These are phyloP conservation scores for Cebus imitator DNA, from an alignment of 2,113 vertebrate genomes.

Conservation along the genomic window DNA sequence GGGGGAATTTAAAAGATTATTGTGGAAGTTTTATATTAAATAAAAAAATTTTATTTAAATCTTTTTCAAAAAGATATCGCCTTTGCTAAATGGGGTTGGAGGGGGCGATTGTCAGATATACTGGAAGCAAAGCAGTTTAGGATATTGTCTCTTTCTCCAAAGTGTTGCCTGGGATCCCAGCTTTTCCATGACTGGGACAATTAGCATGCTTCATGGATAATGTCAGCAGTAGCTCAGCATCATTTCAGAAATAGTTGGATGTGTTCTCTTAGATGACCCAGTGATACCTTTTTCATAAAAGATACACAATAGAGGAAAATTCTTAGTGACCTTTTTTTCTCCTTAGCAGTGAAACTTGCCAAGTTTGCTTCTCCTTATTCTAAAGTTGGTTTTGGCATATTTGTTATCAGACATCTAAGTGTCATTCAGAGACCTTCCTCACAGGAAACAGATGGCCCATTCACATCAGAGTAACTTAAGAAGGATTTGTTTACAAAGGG, in stretches of 20 bases:
- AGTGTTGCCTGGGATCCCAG: background rate
- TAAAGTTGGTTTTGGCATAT: constrained; percentile 68
- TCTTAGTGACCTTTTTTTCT: background rate
- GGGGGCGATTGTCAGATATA: too few species aligned
- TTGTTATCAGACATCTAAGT: constrained; percentile 54
- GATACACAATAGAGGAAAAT: constrained; percentile 37
- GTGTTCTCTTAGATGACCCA: constrained; percentile 23
- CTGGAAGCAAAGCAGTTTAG: background rate
- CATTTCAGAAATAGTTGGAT: constrained; percentile 44
- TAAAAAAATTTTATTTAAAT: background rate
- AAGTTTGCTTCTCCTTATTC: constrained; percentile 35
- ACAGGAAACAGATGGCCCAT: constrained; percentile 73
- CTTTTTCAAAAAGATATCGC: background rate
- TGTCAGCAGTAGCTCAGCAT: background rate
- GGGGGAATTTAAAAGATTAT: background rate
- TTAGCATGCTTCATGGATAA: background rate
- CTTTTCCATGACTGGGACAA: background rate
- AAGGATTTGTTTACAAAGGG: constrained; percentile 55
- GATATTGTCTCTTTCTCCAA: background rate
- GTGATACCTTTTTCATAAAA: constrained; percentile 16
- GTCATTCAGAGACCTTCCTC: constrained; percentile 58
- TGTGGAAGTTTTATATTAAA: background rate
- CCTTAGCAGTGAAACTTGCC: constrained; percentile 6
- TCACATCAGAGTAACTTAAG: constrained; percentile 43
- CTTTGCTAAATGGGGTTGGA: background rate